Conservation (phyloP, 1,140 invertebrate species). For the Drosophila yakuba region DNA sequence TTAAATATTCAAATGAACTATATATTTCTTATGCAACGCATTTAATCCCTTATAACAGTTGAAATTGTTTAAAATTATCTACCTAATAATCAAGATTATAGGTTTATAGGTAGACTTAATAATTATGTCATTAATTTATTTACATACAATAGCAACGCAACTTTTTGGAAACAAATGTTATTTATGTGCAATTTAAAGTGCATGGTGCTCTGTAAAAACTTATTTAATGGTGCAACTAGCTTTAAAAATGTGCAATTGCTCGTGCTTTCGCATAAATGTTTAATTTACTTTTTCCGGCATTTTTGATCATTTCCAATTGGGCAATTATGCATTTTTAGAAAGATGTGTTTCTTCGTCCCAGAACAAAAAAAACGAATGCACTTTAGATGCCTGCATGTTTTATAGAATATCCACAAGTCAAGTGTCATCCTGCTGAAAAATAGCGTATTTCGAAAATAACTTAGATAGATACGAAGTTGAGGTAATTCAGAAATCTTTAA, state of each 20-base stretch:
- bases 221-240: conserved; percentile 15
- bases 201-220: conserved; percentile 7
- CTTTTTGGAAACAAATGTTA: not conserved
- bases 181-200: conserved; percentile 20
- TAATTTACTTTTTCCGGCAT: conserved; percentile 28
- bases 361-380: conserved; percentile 9
- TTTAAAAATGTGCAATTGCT: conserved; percentile 12
- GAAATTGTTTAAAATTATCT: too few species aligned
- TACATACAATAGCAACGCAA: not conserved
- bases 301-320: conserved; percentile 21
- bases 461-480: not conserved
- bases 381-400: conserved; percentile 7
- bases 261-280: conserved; percentile 5
- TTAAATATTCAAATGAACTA: too few species aligned
- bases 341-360: not conserved
- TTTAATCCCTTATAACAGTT: too few species aligned
- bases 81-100: too few species aligned
- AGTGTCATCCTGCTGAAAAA: conserved; percentile 27
- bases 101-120: too few species aligned
- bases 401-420: conserved; percentile 20
- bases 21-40: too few species aligned
- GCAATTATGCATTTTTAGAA: conserved; percentile 20
- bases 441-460: conserved; percentile 19
- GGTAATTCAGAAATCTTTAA: not conserved
- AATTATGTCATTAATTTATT: not conserved